These are phyloP conservation scores for Ectemnius continuus DNA, from an alignment of 2,888 invertebrate species.

Conservation along the genomic window DNA sequence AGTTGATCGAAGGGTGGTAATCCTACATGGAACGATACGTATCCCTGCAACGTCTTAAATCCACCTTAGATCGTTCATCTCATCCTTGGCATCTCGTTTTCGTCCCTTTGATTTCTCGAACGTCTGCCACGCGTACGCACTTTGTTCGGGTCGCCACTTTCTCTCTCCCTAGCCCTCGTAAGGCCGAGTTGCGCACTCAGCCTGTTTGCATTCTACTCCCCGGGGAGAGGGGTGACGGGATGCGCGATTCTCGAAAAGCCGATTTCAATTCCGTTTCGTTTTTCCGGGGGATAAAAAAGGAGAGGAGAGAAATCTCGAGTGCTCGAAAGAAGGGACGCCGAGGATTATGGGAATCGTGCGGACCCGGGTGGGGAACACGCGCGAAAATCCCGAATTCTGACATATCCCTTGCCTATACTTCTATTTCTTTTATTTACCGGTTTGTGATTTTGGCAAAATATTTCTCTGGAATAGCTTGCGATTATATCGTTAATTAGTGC, in stretches of 20 bases:
- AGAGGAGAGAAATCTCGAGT: slow-evolving; percentile 66
- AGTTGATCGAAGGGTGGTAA: slow-evolving; percentile 18
- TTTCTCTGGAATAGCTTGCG: too few species aligned
- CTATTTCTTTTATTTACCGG: too few species aligned
- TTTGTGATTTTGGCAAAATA: too few species aligned
- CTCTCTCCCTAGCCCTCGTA: slow-evolving; percentile 19
- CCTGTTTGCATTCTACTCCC: slow-evolving; percentile 75
- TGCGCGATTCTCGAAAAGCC: slow-evolving; percentile 76
- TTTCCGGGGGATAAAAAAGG: slow-evolving; percentile 54
- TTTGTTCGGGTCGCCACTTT: slow-evolving; percentile 43
- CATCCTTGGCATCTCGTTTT: slow-evolving; percentile 17
- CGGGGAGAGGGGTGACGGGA: slow-evolving; percentile 57
- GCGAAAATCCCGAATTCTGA: slow-evolving; percentile 65
- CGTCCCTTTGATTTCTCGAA: slow-evolving; percentile 5
- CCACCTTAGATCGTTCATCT: slow-evolving; percentile 24
- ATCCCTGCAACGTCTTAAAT: slow-evolving; percentile 32
- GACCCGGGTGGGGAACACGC: slow-evolving; percentile 62
- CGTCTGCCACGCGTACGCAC: slow-evolving; percentile 38
- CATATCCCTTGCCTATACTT: slow-evolving; percentile 45
- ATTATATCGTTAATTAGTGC: too few species aligned
- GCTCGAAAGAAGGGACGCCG: slow-evolving; percentile 45
- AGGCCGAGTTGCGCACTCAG: slow-evolving; percentile 45
- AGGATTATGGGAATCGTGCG: slow-evolving; percentile 66
- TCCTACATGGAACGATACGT: slow-evolving; percentile 23
- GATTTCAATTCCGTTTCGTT: slow-evolving; percentile 75